These are phyloP conservation scores for Philotrypesis tridentata DNA, from an alignment of 1,140 invertebrate genomes.

Conservation along the genomic window DNA sequence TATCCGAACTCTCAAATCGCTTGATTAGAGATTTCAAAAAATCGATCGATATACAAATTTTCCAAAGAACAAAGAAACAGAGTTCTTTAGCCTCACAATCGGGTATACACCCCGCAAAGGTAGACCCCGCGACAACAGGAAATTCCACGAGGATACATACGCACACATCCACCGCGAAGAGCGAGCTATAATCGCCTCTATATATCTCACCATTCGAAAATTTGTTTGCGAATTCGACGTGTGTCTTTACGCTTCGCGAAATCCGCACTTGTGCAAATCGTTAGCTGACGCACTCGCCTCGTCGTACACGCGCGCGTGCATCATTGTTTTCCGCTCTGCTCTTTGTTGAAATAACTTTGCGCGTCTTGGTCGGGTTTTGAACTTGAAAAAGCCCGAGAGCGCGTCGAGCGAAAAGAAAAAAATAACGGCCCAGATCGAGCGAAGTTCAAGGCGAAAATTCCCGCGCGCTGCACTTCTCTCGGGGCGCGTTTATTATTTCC, in stretches of 20 bases:
- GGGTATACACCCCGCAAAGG: no score
- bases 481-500: constrained; percentile 3
- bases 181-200: not conserved
- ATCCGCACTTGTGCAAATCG: constrained; percentile 12
- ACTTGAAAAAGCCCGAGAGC: constrained; percentile 18
- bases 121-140: no score
- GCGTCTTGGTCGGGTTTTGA: constrained; percentile 16
- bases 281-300: not conserved
- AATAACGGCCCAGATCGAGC: not conserved
- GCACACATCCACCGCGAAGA: no score
- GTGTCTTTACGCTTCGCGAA: not conserved
- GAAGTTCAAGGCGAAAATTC: constrained; percentile 33
- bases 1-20: no score
- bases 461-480: no score
- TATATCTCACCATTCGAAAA: not conserved
- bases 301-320: not conserved
- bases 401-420: no score
- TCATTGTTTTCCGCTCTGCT: not conserved
- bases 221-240: not conserved
- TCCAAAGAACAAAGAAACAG: no score
- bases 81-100: no score
- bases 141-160: not conserved
- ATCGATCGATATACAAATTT: no score
- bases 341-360: not conserved
- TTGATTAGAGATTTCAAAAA: no score